phyloP scores from a whole-genome alignment of 2,797 vertebrate genomes.

The Sebastes trivittatus region DNA sequence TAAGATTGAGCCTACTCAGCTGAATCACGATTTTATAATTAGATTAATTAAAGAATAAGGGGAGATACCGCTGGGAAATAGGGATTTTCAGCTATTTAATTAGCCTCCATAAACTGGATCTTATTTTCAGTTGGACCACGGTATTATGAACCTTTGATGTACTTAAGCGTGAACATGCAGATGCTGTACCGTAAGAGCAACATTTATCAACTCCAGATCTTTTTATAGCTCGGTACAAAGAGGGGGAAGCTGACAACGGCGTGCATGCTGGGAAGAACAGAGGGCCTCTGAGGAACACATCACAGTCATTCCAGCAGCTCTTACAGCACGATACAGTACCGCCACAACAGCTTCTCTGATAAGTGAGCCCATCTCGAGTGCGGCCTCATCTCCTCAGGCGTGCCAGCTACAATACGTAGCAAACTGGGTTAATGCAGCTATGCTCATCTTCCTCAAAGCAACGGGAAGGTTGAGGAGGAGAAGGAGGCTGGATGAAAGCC shows the following conservation, averaged over 20 bases:
- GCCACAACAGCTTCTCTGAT: conserved; percentile 38
- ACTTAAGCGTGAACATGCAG: conserved; percentile 53
- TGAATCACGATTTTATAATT: conserved; percentile 65
- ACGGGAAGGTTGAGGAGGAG: conserved; percentile 50
- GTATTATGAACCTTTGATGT: conserved; percentile 61
- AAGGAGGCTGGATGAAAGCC: conserved; percentile 44
- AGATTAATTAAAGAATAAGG: conserved; percentile 72
- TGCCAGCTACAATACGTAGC: conserved; percentile 27
- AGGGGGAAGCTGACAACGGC: conserved; percentile 26
- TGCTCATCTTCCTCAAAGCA: conserved; percentile 46
- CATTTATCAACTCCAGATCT: conserved; percentile 61
- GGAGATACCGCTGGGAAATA: conserved; percentile 63
- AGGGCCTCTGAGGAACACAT: conserved; percentile 49
- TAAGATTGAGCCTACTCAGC: conserved; percentile 38
- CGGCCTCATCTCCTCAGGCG: conserved; percentile 48
- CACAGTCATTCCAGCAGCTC: conserved; percentile 44
- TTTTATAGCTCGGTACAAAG: conserved; percentile 59
- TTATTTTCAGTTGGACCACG: conserved; percentile 54
- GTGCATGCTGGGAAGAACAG: conserved; percentile 41
- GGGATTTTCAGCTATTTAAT: conserved; percentile 69
- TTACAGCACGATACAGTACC: conserved; percentile 34
- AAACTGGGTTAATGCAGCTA: conserved; percentile 66
- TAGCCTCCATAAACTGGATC: conserved; percentile 61
- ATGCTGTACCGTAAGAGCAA: conserved; percentile 31
- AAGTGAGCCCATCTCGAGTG: conserved; percentile 34